Evolutionary conservation across 64 coral and sea anemone genomes (phyloP).

Genomic region (Exaiptasia diaphana): DNA sequence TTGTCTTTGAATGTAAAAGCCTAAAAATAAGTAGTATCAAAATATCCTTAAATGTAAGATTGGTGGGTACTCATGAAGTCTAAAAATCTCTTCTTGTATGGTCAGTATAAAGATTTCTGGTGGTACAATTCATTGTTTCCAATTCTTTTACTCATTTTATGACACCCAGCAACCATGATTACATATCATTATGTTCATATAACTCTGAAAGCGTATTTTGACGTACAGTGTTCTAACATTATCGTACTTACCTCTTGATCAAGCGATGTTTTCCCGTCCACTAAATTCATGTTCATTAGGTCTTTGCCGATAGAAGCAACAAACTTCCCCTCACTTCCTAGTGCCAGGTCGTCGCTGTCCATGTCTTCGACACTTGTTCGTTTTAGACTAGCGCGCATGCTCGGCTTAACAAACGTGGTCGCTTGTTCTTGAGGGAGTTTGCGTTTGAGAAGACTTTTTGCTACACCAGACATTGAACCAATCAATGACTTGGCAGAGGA

Average conservation of each 20-base stretch:
- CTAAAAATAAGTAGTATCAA: no score
- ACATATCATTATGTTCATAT: no score
- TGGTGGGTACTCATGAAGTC: no score
- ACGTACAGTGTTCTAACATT: not conserved
- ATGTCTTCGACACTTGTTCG: not conserved
- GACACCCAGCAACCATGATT: no score
- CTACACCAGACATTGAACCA: not conserved
- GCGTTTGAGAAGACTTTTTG: constrained; percentile 35
- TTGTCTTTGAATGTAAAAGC: constrained; percentile 37
- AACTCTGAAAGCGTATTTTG: no score
- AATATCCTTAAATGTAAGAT: no score
- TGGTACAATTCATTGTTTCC: no score
- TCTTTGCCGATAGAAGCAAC: not conserved
- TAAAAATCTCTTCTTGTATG: no score
- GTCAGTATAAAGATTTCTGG: no score
- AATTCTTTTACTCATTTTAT: no score
- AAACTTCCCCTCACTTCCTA: not conserved
- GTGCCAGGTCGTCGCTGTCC: not conserved
- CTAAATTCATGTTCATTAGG: not conserved
- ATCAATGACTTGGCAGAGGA: constrained; percentile 23
- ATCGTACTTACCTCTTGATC: not conserved
- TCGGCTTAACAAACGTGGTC: constrained; percentile 22
- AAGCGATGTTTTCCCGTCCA: not conserved
- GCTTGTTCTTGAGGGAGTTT: constrained; percentile 65
- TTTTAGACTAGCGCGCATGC: constrained; percentile 37